Conservation (phyloP, 2,888 invertebrate genomes). For the Thereva unica region DNA sequence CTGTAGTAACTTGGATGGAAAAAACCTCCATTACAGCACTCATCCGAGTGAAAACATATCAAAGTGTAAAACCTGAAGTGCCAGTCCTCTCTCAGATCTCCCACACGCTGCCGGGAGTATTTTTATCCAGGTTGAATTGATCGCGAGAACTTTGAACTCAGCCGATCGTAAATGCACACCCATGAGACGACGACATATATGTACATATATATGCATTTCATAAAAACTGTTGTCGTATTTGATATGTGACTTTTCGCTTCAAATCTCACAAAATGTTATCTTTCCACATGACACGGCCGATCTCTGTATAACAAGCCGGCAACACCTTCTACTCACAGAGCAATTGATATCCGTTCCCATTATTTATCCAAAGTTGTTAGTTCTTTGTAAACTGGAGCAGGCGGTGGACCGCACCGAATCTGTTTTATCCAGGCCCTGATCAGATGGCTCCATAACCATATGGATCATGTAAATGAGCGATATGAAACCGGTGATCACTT, state of each 20-base stretch:
- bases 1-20: too few species aligned
- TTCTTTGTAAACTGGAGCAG: not conserved
- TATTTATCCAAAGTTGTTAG: constrained; percentile 1
- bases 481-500: constrained; percentile 13
- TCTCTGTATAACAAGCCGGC: constrained; percentile 4
- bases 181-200: not conserved
- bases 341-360: constrained; percentile 23
- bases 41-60: too few species aligned
- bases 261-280: constrained; percentile 16
- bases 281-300: constrained; percentile 7
- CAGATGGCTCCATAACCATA: too few species aligned
- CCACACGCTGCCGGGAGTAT: not conserved
- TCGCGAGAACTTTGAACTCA: constrained; percentile 21
- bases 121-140: constrained; percentile 1
- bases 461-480: constrained; percentile 7
- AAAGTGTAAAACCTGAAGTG: too few species aligned
- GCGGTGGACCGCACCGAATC: too few species aligned
- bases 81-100: constrained; percentile 1
- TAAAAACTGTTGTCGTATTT: constrained; percentile 15
- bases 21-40: too few species aligned
- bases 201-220: not conserved
- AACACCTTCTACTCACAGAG: constrained; percentile 9
- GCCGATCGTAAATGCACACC: constrained; percentile 13
- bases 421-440: too few species aligned
- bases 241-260: constrained; percentile 8